Evolutionary conservation across 2,113 vertebrate species (phyloP), one percentile per base, ranked within the genome.

Genomic region (Oreocharis arfaki): DNA sequence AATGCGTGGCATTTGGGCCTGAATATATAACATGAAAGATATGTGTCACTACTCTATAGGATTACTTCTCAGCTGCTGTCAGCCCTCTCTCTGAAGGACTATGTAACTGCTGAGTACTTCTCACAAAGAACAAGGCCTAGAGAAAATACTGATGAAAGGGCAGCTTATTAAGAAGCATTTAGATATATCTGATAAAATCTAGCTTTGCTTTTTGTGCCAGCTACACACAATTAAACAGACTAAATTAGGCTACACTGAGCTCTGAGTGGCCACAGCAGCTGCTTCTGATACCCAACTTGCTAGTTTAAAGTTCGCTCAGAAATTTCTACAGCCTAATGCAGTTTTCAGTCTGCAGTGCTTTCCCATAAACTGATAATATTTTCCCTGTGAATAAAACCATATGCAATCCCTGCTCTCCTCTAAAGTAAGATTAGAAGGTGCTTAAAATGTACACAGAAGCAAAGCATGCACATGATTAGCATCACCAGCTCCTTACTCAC

Each of bases 21-120:
- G 26, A 57, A 68, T 86, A 68, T 39, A 83, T 86, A 52, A 86
- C 92, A 82, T 61, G 52, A 85, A 89, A 69, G 50, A n/a, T 65
- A 69, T 92, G 64, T 92, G 55, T 93, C 87, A 92, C 84, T 96
- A 93, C 78, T 87, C 69, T 71, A 60, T 75, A 16, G 85, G 84
- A 67, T 73, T 76, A 35, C 55, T 95, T 79, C 94, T 95, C 35
- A 50, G 79, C 47, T 70, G 63, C 79, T 89, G 50, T 46, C 89
- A 90, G 68, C 21, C 49, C 24, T 94, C 70, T 74, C 35, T 93
- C 93, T 78, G 52, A 94, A 95, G 88, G 64, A 50, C 86, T 76
- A 37, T 64, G 60, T 27, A 93, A 78, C 52, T 85, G 84, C 61
- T 88, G 95, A 96, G 65, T 93, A 74, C 44, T 84, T 87, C 65